phyloP scores from a whole-genome alignment of 1,140 invertebrate genomes.

The Scaptomyza pallida region DNA sequence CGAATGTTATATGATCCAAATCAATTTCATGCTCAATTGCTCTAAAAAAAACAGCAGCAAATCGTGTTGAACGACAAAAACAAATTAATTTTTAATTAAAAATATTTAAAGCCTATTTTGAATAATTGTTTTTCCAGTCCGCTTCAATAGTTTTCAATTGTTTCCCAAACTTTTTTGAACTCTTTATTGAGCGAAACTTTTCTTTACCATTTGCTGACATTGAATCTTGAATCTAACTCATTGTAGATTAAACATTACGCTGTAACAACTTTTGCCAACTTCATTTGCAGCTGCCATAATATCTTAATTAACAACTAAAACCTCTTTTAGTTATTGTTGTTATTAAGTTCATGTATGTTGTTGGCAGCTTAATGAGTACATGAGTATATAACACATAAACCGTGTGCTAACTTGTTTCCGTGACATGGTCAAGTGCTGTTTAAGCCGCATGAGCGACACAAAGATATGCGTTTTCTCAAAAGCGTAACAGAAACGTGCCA shows the following conservation, averaged over 20 bases:
- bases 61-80: too few relatives aligned
- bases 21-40: too few relatives aligned
- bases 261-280: neutral
- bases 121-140: too few relatives aligned
- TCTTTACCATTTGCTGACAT: neutral
- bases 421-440: conserved; percentile 50
- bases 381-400: too few relatives aligned
- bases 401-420: conserved; percentile 29
- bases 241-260: neutral
- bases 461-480: conserved; percentile 41
- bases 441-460: conserved; percentile 35
- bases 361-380: neutral
- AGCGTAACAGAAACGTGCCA: conserved; percentile 36
- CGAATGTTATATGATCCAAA: too few relatives aligned
- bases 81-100: too few relatives aligned
- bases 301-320: neutral
- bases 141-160: too few relatives aligned
- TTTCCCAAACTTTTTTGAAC: too few relatives aligned
- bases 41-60: too few relatives aligned
- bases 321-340: neutral
- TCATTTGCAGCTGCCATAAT: too few relatives aligned
- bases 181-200: too few relatives aligned
- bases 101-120: too few relatives aligned
- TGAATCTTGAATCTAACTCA: neutral
- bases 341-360: neutral